phyloP scores from a whole-genome alignment of 2,113 vertebrate genomes.

The Arothron firmamentum region DNA sequence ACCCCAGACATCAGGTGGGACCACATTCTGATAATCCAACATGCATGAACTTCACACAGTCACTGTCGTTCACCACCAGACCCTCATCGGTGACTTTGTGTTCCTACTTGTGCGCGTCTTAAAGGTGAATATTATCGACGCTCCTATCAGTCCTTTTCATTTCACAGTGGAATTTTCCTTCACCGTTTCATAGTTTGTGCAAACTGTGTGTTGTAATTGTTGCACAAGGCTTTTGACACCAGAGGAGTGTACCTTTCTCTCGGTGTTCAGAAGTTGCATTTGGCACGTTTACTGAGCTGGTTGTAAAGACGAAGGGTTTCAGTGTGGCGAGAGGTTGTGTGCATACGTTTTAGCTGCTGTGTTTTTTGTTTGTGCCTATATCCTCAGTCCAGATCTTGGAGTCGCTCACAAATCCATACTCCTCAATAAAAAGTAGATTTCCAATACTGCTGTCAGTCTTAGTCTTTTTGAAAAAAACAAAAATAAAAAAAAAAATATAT shows the following conservation, averaged over 20 bases:
- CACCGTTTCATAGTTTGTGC: constrained; percentile 33
- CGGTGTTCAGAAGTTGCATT: neutral
- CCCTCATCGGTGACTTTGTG: constrained; percentile 2
- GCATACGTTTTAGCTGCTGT: constrained; percentile 2
- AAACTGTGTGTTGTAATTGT: constrained; percentile 42
- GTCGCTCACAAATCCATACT: constrained; percentile 16
- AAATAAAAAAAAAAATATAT: too few species aligned
- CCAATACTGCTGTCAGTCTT: constrained; percentile 30
- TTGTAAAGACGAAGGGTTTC: constrained; percentile 7
- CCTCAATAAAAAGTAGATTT: constrained; percentile 33
- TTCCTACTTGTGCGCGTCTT: constrained; percentile 6
- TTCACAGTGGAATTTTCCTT: constrained; percentile 27
- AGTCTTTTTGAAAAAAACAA: constrained; percentile 28
- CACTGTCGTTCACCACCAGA: constrained; percentile 2
- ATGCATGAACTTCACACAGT: constrained; percentile 27
- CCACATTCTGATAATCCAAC: neutral
- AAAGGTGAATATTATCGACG: constrained; percentile 37
- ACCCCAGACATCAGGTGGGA: neutral
- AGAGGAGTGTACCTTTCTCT: constrained; percentile 17
- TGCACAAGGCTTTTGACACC: constrained; percentile 38
- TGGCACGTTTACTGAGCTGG: neutral
- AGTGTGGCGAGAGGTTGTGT: constrained; percentile 2
- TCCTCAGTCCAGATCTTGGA: constrained; percentile 16
- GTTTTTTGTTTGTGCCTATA: constrained; percentile 16
- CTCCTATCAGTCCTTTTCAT: constrained; percentile 42